Conservation (phyloP, 2,113 vertebrate species). For the Lagenorhynchus albirostris region DNA sequence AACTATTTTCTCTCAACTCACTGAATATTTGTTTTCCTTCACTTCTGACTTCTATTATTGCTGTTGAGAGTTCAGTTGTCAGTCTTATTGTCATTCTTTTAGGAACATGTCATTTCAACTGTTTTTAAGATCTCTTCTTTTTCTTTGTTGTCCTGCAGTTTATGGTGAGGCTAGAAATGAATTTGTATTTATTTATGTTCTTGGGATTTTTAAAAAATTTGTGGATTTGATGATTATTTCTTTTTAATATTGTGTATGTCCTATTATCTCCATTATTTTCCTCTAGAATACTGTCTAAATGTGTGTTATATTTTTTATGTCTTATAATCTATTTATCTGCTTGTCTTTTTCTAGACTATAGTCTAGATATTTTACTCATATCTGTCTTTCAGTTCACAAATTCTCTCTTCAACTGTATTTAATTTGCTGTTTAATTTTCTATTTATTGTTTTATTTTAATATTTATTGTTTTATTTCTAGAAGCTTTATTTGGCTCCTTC, state of each 20-base stretch:
- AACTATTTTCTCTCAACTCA: background rate
- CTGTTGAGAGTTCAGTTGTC: background rate
- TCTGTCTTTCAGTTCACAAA: background rate
- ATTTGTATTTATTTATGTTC: background rate
- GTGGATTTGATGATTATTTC: background rate
- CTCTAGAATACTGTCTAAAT: background rate
- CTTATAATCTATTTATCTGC: background rate
- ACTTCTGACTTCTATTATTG: background rate
- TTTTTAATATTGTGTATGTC: background rate
- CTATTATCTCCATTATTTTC: background rate
- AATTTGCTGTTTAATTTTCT: background rate
- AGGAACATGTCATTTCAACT: background rate
- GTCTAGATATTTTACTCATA: background rate
- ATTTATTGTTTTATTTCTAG: background rate
- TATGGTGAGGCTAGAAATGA: background rate
- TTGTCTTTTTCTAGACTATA: background rate
- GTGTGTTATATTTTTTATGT: background rate
- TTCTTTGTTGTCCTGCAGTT: background rate
- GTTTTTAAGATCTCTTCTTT: background rate
- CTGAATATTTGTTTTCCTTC: background rate
- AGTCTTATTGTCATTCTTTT: background rate
- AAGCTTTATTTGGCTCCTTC: background rate
- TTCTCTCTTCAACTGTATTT: background rate
- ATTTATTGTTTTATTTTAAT: background rate
- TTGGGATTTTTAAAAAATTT: background rate